Percentiles rank a stretch among this genome's conserved stretches.
Conservation (phyloP, 1,140 invertebrate species). For the Artemia franciscana region DNA sequence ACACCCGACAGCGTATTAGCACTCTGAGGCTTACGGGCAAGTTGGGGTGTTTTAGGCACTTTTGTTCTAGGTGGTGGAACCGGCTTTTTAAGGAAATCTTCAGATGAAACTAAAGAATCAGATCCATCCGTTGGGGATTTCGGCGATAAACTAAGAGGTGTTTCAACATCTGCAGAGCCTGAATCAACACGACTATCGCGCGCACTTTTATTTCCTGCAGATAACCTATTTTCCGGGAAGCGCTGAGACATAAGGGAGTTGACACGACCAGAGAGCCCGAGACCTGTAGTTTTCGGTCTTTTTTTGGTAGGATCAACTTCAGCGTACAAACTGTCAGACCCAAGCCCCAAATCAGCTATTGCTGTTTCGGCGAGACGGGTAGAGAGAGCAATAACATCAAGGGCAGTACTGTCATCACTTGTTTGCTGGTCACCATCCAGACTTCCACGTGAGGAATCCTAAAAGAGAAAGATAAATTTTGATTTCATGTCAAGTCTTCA, state of each 20-base stretch:
- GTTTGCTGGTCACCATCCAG: constrained; percentile 20
- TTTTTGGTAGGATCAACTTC: constrained; percentile 18
- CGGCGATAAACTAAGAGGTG: constrained; percentile 19
- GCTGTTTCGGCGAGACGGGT: background rate
- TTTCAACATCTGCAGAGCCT: constrained; percentile 21
- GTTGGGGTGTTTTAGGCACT: constrained; percentile 7
- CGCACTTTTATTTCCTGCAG: constrained; percentile 10
- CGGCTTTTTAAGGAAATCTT: constrained; percentile 10
- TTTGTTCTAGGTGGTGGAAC: constrained; percentile 17
- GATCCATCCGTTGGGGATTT: constrained; percentile 19
- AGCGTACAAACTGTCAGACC: constrained; percentile 18
- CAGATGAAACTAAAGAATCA: constrained; percentile 1
- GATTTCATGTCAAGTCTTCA: no score
- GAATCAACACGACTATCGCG: constrained; percentile 20
- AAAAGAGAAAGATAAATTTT: constrained; percentile 1
- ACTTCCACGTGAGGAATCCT: constrained; percentile 23
- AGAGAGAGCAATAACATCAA: background rate
- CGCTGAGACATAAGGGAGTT: constrained; percentile 9
- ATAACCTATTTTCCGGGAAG: constrained; percentile 9
- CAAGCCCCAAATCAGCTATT: background rate
- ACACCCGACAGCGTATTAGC: constrained; percentile 5
- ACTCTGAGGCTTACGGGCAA: constrained; percentile 4
- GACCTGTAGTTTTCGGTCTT: constrained; percentile 6
- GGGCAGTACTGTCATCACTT: constrained; percentile 17
- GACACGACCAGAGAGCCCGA: constrained; percentile 9